These are phyloP conservation scores for Stenoptilia bipunctidactyla DNA, from an alignment of 2,888 invertebrate genomes.

Conservation along the genomic window DNA sequence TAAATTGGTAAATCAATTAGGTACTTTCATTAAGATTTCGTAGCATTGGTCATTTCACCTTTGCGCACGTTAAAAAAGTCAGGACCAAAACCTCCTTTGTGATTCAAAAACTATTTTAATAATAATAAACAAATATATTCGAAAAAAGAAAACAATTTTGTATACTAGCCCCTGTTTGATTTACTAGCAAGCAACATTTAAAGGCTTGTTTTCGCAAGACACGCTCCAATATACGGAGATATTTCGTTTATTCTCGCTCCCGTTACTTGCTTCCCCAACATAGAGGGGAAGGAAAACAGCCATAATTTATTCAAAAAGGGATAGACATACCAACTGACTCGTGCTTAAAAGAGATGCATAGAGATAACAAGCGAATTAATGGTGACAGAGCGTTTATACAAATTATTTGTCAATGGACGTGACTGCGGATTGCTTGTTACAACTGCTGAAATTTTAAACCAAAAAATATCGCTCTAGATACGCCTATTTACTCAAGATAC, in stretches of 20 bases:
- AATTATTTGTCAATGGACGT: conserved; percentile 21
- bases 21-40: too few relatives aligned
- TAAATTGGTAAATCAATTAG: too few relatives aligned
- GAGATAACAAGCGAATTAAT: conserved; percentile 6
- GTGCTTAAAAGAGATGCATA: conserved; percentile 5
- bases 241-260: neutral
- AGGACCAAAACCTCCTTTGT: too few relatives aligned
- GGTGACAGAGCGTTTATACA: conserved; percentile 27
- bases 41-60: too few relatives aligned
- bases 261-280: conserved; percentile 26
- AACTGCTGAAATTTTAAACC: too few relatives aligned
- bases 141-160: too few relatives aligned
- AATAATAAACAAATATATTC: too few relatives aligned
- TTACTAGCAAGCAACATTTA: neutral
- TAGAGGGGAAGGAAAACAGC: conserved; percentile 49
- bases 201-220: neutral
- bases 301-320: conserved; percentile 44
- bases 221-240: neutral
- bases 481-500: too few relatives aligned
- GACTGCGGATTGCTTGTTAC: too few relatives aligned
- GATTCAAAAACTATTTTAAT: too few relatives aligned
- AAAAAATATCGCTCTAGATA: too few relatives aligned
- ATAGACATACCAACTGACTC: conserved; percentile 10
- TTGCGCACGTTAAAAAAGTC: too few relatives aligned
- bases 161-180: neutral